phyloP scores from a whole-genome alignment of 1,140 invertebrate genomes.

The Triops cancriformis region DNA sequence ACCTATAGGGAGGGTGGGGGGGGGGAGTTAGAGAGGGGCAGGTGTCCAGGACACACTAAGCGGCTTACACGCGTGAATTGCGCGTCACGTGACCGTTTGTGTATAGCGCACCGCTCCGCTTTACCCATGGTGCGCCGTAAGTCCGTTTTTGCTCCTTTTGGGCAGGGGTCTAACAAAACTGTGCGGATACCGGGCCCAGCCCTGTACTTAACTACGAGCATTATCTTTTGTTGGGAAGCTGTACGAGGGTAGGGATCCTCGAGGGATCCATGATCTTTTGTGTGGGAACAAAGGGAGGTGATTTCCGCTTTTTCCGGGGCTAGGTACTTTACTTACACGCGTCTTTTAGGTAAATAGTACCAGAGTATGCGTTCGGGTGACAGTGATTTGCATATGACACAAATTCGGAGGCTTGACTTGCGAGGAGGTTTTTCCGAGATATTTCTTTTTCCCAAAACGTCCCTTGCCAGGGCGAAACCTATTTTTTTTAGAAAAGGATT shows the following conservation, averaged over 20 bases:
- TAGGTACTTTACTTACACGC: neutral
- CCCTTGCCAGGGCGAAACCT: neutral
- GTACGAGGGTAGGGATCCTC: neutral
- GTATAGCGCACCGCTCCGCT: neutral
- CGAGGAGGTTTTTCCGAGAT: neutral
- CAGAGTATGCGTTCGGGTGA: neutral
- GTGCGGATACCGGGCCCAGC: neutral
- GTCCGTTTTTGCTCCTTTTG: slow-evolving; percentile 7
- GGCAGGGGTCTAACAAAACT: neutral
- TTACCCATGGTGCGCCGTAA: neutral
- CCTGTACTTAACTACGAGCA: neutral
- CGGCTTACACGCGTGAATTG: slow-evolving; percentile 8
- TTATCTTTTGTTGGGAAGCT: neutral
- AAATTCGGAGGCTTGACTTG: neutral
- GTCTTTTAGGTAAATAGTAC: slow-evolving; percentile 2
- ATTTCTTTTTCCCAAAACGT: neutral
- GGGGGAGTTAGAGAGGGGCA: neutral
- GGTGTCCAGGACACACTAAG: neutral
- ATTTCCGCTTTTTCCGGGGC: neutral
- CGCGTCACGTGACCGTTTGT: neutral
- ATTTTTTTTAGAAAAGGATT: neutral
- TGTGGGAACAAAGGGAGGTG: neutral
- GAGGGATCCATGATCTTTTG: slow-evolving; percentile 6
- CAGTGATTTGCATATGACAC: neutral
- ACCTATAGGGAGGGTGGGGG: neutral